Conservation (phyloP, 1,140 invertebrate species). For the Zelostemma sp. region DNA sequence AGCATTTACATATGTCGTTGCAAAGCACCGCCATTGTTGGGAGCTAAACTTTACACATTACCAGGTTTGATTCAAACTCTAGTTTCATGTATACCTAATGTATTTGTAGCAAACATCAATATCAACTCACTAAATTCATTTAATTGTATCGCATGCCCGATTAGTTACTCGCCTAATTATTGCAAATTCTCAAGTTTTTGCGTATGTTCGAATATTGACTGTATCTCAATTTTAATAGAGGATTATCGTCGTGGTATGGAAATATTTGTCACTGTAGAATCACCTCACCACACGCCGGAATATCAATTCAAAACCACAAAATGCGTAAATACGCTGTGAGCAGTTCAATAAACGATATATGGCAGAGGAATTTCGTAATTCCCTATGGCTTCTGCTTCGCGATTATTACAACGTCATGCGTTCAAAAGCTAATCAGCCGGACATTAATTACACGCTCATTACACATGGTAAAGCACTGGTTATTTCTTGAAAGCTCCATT, state of each 20-base stretch:
- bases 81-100: neutral
- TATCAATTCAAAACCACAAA: slow-evolving; percentile 6
- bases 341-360: slow-evolving; percentile 6
- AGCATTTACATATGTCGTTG: neutral
- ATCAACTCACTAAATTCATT: neutral
- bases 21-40: neutral
- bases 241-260: neutral
- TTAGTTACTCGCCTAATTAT: neutral
- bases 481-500: neutral
- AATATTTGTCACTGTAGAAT: slow-evolving; percentile 2
- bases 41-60: neutral
- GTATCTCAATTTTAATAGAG: neutral
- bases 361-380: neutral
- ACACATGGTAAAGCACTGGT: neutral
- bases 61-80: neutral
- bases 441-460: neutral
- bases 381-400: neutral
- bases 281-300: neutral
- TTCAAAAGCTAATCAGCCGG: neutral
- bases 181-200: too few species aligned
- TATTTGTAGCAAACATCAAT: neutral
- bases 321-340: neutral
- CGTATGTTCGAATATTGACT: too few species aligned
- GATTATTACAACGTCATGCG: neutral
- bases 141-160: neutral